These are phyloP conservation scores for Cygnus buccinator DNA, from an alignment of 2,113 vertebrate genomes.

Conservation along the genomic window DNA sequence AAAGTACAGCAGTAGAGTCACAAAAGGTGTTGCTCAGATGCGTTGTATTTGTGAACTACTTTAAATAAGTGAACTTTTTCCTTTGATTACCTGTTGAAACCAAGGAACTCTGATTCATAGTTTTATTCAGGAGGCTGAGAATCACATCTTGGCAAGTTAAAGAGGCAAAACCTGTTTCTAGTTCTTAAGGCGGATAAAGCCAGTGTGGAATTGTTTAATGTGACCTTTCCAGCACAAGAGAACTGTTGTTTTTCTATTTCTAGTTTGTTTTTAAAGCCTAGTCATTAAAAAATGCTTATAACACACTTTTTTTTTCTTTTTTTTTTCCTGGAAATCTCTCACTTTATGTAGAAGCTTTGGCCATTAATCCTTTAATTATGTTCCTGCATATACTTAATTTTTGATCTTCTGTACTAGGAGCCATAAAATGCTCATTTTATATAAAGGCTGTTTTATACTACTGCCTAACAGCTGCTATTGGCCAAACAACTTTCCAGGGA, in stretches of 20 bases:
- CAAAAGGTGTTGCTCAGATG: not conserved
- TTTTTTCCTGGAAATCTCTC: constrained; percentile 65
- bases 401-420: constrained; percentile 69
- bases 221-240: constrained; percentile 71
- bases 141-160: constrained; percentile 58
- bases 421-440: constrained; percentile 63
- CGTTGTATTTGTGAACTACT: not conserved
- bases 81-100: constrained; percentile 49
- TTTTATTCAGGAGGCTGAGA: constrained; percentile 45
- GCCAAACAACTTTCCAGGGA: constrained; percentile 63
- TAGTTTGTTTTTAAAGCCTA: constrained; percentile 67
- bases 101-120: constrained; percentile 52
- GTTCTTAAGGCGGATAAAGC: constrained; percentile 55
- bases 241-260: constrained; percentile 68
- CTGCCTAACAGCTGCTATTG: constrained; percentile 69
- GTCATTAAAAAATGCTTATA: constrained; percentile 72
- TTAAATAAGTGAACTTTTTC: constrained; percentile 22
- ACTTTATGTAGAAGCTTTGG: constrained; percentile 65
- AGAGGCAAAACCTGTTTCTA: constrained; percentile 69
- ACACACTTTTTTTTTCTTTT: constrained; percentile 28
- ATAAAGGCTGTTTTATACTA: constrained; percentile 71
- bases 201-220: constrained; percentile 64
- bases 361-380: constrained; percentile 78
- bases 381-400: constrained; percentile 73
- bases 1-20: not conserved